Base-by-base conservation (phyloP, 2,113 vertebrate genomes). In the Garra rufa region DNA sequence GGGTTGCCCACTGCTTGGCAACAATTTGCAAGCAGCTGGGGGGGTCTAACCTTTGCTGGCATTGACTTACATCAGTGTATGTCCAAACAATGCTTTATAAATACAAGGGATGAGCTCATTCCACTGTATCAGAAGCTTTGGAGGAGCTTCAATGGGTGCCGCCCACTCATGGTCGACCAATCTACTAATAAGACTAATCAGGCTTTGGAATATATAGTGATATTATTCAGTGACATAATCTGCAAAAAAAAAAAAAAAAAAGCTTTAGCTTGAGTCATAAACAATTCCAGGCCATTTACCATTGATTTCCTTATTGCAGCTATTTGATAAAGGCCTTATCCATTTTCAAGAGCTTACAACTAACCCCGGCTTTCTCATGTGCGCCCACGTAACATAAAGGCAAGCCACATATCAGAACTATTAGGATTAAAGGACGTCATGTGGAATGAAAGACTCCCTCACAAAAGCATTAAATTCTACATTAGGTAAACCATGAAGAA, bases 11-110 rank as follows among this genome's bases (percentile, higher is more conserved):
- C 50, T 75, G 46, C 82, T 84, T 63, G 7, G 46, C 14, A 48
- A 61, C 30, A 73, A 41, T 83, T 30, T 67, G 59, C 19, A n/a
- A 48, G 76, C 67, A 71, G 82, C 78, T 73, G 70, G 61, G 77
- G 81, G 55, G 73, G 41, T 73, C 48, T 69, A 43, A 78, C 85
- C 82, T 86, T 80, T 46, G 38, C 67, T 57, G 55, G 57, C 65
- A 84, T 82, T 79, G 82, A 76, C 63, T 69, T 82, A 26, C 30
- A 83, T 21, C 61, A 82, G 24, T 61, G 67, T 46, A 46, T 73
- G 41, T 48, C 30, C 48, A 34, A 84, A 84, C 41, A 76, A 71
- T 48, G 55, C 70, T 75, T 57, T 28, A 52, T 71, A 76, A 67
- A 63, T n/a, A 24, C 50, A 43, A 34, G 41, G 14, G 17, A 70